These are phyloP conservation scores for Nannoperca australis DNA, from an alignment of 2,797 vertebrate species.

Conservation along the genomic window DNA sequence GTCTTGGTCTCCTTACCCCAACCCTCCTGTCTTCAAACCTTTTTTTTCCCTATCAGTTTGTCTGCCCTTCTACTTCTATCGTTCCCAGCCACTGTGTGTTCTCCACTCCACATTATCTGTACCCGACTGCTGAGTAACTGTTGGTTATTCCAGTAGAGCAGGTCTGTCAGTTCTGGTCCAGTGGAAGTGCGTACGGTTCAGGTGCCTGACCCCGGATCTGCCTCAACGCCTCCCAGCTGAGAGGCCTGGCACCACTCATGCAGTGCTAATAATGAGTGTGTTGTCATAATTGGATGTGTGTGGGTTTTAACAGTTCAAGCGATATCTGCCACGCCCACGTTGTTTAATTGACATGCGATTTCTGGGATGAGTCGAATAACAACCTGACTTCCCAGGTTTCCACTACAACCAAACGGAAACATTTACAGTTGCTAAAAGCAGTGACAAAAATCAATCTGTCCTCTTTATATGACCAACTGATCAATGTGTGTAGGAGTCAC, in stretches of 20 bases:
- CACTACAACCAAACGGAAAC: constrained; percentile 24
- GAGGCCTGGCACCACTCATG: constrained; percentile 23
- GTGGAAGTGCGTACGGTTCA: constrained; percentile 29
- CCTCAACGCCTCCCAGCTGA: constrained; percentile 52
- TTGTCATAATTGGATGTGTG: constrained; percentile 21
- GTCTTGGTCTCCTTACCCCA: background rate
- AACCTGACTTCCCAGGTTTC: constrained; percentile 20
- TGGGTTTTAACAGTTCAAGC: constrained; percentile 33
- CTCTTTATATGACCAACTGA: constrained; percentile 38
- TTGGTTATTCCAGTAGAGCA: constrained; percentile 43
- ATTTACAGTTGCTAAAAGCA: constrained; percentile 28
- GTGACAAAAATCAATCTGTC: constrained; percentile 34
- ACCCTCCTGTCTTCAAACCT: background rate
- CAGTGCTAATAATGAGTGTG: constrained; percentile 31
- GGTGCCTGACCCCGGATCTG: constrained; percentile 59
- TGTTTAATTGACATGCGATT: constrained; percentile 13
- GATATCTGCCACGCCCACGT: background rate
- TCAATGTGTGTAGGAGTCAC: constrained; percentile 51
- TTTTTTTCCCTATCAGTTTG: background rate
- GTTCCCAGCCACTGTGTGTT: background rate
- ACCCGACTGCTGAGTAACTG: constrained; percentile 34
- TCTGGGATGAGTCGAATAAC: constrained; percentile 3
- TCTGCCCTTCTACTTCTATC: background rate
- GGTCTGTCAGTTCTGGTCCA: constrained; percentile 52
- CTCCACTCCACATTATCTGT: constrained; percentile 9